These are phyloP conservation scores for Pyrocephalus nanus DNA, from an alignment of 2,797 vertebrate genomes.

Conservation along the genomic window DNA sequence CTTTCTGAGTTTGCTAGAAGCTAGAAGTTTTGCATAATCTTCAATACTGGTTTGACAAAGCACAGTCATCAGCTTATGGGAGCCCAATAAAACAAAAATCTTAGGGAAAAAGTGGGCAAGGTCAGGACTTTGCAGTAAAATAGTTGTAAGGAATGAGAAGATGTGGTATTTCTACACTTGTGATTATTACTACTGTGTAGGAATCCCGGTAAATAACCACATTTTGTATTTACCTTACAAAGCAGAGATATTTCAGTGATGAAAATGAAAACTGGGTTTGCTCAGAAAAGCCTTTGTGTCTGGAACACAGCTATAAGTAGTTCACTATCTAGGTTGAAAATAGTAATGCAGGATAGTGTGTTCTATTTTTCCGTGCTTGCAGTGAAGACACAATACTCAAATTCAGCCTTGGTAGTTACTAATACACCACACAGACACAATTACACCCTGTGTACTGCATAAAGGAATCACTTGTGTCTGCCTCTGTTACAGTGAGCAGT, in stretches of 20 bases:
- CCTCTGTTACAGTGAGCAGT: constrained; percentile 80
- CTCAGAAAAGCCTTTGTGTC: constrained; percentile 72
- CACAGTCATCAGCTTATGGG: neutral
- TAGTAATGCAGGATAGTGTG: constrained; percentile 69
- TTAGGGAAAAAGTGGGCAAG: neutral
- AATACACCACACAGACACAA: constrained; percentile 91
- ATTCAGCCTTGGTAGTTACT: constrained; percentile 90
- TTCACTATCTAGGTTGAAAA: constrained; percentile 79
- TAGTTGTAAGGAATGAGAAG: neutral
- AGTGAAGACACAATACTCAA: constrained; percentile 89
- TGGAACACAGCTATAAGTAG: constrained; percentile 68
- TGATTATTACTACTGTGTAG: neutral
- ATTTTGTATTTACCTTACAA: constrained; percentile 42
- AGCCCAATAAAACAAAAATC: neutral
- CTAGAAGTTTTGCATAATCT: neutral
- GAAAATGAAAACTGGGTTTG: constrained; percentile 69
- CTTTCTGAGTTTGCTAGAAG: neutral
- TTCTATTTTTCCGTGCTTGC: constrained; percentile 82
- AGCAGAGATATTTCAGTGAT: constrained; percentile 55
- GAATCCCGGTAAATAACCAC: constrained; percentile 48
- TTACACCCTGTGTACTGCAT: constrained; percentile 91
- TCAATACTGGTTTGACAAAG: neutral
- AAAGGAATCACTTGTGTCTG: constrained; percentile 91
- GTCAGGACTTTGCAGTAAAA: neutral
- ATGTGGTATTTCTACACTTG: neutral